These are phyloP conservation scores for Meta bourneti DNA, from an alignment of 2,888 invertebrate species.

Conservation along the genomic window DNA sequence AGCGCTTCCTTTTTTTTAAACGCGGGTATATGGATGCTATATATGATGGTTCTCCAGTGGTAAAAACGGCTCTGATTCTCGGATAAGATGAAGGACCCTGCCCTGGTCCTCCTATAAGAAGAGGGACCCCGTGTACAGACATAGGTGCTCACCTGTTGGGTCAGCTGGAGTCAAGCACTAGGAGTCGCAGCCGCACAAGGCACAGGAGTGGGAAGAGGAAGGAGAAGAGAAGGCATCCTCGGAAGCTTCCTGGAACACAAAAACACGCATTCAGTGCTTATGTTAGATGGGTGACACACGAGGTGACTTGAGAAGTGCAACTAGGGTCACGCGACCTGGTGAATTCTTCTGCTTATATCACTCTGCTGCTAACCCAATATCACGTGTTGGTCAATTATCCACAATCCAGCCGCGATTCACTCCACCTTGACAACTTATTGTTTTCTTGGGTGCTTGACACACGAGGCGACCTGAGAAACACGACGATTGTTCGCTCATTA, in stretches of 20 bases:
- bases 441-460: too few species aligned
- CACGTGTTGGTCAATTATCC: background rate
- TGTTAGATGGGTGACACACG: too few species aligned
- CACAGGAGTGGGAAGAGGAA: slow-evolving; percentile 42
- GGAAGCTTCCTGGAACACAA: slow-evolving; percentile 22
- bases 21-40: too few species aligned
- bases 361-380: background rate
- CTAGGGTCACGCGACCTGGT: background rate
- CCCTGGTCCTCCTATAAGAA: too few species aligned
- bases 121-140: too few species aligned
- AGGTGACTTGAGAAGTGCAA: background rate
- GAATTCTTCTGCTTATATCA: background rate
- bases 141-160: slow-evolving; percentile 7
- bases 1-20: too few species aligned
- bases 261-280: background rate
- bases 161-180: slow-evolving; percentile 47
- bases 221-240: slow-evolving; percentile 26
- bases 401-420: background rate
- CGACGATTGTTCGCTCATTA: too few species aligned
- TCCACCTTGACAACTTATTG: too few species aligned
- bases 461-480: too few species aligned
- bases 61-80: too few species aligned
- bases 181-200: slow-evolving; percentile 55
- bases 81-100: too few species aligned
- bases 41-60: too few species aligned